Conservation (phyloP, 2,113 vertebrate species). For the Pungitius pungitius region DNA sequence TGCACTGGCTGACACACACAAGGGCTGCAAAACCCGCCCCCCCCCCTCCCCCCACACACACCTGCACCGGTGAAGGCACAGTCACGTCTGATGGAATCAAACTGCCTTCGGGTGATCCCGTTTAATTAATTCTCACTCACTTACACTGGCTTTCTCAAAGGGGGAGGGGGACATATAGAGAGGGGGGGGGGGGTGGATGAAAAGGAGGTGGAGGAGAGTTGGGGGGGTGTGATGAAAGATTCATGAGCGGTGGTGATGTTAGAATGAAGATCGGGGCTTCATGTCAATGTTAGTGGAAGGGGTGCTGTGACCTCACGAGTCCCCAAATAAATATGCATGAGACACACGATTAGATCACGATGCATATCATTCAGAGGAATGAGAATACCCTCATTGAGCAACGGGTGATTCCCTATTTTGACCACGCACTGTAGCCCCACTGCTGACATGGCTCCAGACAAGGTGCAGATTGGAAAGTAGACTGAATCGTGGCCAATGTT, state of each 20-base stretch:
- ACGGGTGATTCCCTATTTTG: constrained; percentile 35
- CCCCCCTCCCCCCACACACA: neutral
- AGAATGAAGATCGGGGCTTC: constrained; percentile 43
- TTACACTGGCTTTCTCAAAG: constrained; percentile 44
- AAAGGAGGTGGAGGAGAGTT: neutral
- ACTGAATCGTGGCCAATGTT: constrained; percentile 31
- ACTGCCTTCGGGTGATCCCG: constrained; percentile 56
- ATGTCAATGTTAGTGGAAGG: constrained; percentile 49
- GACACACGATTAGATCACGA: neutral
- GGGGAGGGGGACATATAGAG: constrained; percentile 36
- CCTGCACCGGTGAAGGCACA: constrained; percentile 42
- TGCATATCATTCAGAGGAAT: neutral
- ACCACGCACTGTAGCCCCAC: constrained; percentile 7
- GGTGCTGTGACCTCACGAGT: constrained; percentile 39
- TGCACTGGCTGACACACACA: constrained; percentile 1
- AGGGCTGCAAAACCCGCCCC: neutral
- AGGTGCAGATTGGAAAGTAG: constrained; percentile 47
- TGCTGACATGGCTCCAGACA: constrained; percentile 39
- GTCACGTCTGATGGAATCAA: constrained; percentile 53
- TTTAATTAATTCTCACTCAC: constrained; percentile 67
- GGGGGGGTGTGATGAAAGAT: constrained; percentile 63
- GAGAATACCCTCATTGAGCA: neutral
- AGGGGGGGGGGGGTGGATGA: neutral
- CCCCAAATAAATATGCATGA: constrained; percentile 32
- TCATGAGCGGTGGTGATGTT: constrained; percentile 66